Base-by-base conservation (phyloP, 1,140 invertebrate genomes). In the Melitaea cinxia region DNA sequence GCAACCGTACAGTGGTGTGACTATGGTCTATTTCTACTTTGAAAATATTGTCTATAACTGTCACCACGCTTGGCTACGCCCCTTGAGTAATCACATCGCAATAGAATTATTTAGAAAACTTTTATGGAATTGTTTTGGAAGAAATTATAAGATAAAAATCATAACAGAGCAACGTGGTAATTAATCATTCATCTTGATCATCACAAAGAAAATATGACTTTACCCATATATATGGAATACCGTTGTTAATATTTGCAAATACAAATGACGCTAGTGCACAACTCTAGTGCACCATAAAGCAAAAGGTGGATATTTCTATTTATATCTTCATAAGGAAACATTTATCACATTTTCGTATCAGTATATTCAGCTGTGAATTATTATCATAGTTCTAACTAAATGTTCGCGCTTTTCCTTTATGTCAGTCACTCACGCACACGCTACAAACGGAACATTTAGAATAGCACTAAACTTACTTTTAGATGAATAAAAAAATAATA, bases 371-470 rank as follows among this genome's bases (percentile, higher is more conserved):
- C 56, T 56, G 72, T 80, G 79, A 82, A 35, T 77, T 79, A 84
- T 82, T 74, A 74, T 71, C 56, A 71, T 72, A 78, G 75, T 72
- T 68, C 68, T 50, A 60, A 56, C 72, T 78, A 78, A 82, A 84
- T 78, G 75, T 80, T 77, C 80, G 64, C 75, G 75, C 77, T 65
- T 66, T 19, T 76, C 72, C 60, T 84, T 84, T 82, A 84, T 82
- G 75, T 61, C 47, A 26, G 53, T 75, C 56, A 65, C 77, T 77
- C 82, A 84, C 82, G 82, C 82, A 82, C 70, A 23, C 37, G 7
- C 15, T 15, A 30, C 17, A 30, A 54, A 14, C 39, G 21, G 39
- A 68, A 68, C 19, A 10, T 33, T 57, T 50, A 52, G 65, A 60
- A 17, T 23, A 15, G 33, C 33, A 15, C 17, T 33, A 6, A 30